Conservation (phyloP, 1,140 invertebrate species). For the Anastrepha obliqua region DNA sequence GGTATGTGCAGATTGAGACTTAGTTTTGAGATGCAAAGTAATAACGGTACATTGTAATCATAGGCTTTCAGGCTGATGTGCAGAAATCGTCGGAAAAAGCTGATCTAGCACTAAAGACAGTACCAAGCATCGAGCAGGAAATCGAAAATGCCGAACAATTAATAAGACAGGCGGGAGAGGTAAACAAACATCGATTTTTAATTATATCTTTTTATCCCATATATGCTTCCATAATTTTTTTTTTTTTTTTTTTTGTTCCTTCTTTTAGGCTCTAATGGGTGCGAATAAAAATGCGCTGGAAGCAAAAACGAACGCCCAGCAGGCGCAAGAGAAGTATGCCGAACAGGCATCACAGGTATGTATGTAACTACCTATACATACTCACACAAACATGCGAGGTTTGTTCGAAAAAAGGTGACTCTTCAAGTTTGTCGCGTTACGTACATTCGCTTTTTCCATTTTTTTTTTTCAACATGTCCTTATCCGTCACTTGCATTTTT, state of each 20-base stretch:
- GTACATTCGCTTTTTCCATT: too few relatives aligned
- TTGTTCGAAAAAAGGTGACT: too few relatives aligned
- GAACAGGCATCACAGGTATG: conserved; percentile 85
- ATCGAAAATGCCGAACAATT: conserved; percentile 76
- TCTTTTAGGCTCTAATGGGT: conserved; percentile 77
- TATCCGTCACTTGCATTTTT: too few relatives aligned
- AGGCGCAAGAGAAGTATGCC: conserved; percentile 84
- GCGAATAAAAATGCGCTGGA: conserved; percentile 87
- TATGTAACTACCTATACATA: conserved; percentile 66
- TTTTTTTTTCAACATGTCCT: too few relatives aligned
- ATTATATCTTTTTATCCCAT: too few relatives aligned
- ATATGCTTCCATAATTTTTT: too few relatives aligned
- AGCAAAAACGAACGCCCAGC: conserved; percentile 84
- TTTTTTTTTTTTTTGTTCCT: not conserved
- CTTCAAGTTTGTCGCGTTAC: too few relatives aligned
- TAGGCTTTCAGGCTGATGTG: conserved; percentile 93
- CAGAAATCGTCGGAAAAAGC: conserved; percentile 86
- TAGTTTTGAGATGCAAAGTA: not conserved
- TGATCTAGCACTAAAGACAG: conserved; percentile 82
- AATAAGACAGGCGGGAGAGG: conserved; percentile 80
- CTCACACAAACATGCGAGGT: too few relatives aligned
- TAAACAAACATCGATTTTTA: conserved; percentile 66
- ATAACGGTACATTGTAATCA: conserved; percentile 44
- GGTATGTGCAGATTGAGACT: conserved; percentile 76
- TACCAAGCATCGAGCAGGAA: conserved; percentile 83